Base-by-base conservation (phyloP, 2,888 invertebrate species). In the Mesorhabditis belari region DNA sequence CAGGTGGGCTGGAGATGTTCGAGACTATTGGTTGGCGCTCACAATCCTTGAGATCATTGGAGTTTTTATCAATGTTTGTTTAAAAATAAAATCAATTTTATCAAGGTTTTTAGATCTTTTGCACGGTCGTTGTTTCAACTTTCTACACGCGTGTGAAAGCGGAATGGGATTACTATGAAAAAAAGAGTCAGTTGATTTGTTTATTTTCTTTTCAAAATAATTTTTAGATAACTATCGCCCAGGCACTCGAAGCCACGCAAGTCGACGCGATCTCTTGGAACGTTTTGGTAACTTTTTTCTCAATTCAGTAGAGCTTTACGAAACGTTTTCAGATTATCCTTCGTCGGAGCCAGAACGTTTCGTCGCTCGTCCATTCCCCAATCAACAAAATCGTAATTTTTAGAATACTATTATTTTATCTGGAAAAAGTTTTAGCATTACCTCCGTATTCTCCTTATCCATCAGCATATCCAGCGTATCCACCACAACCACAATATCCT, bases 11-110 rank as follows among this genome's bases (percentile, higher is more conserved):
- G 79, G 79, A 9, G 79, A 79, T 57, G 79, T 80, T n/a, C 60
- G 79, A 19, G 76, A 76, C 57, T 80, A 80, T 64, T 80, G 80
- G 80, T 65, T 80, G 25, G 77, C 75, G 3, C 68, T 80, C 26
- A 80, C 80, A 12, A 78, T 80, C 28, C 63, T 80, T 35, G 77
- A 80, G 57, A 73, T 77, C 52, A 70, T 80, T 58, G 74, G 72
- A 12, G 77, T 78, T 12, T 66, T 80, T 49, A 65, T 80, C 58
- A 80, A 80, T 66, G 80, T 80, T 35, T 64, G 73, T 57, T 49
- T 53, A 35, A 17, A 24, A 57, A 35, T 27, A 3, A 17, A 19
- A 5, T 50, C 17, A 35, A 35, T 35, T 35, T 35, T 35, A 12
- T 35, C 35, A 6, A 35, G 17, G 35, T 21, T 49, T 66, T 35